Evolutionary conservation across 2,113 vertebrate species (phyloP), one percentile per base, ranked within the genome.

Genomic region (Gymnobelideus leadbeateri): DNA sequence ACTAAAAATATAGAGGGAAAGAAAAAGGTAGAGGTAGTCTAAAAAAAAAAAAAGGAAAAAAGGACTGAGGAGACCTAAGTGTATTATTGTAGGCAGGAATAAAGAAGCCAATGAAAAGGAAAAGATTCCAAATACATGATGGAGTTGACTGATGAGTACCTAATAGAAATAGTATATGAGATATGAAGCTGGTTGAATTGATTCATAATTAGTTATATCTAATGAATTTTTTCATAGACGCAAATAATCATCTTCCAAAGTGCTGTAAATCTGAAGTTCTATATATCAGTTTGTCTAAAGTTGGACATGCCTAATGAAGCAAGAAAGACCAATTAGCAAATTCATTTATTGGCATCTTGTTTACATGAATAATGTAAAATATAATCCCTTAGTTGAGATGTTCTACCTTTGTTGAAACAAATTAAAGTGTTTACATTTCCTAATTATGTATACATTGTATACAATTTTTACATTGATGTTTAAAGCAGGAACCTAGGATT

Each of bases 311-410:
- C 91, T 61, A 91, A 51, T 93, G 28, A 94, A 94, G 31, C 4
- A 89, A 68, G 68, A 91, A 94, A 52, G 89, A 89, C 11, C 57
- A 50, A 54, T 92, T 91, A 94, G 19, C 26, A 91, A 92, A 54
- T 37, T 93, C 52, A 53, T 94, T 68, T 46, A 91, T 28, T 0
- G 25, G 77, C 26, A 49, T 91, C n/a, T 90, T 89, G 28, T 52
- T 55, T 84, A 26, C 55, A 51, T 3, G 11, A 37, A 90, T 1
- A 50, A 92, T 25, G 68, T 8, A 46, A 94, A 89, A 14, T 89
- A 91, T 25, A 91, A n/a, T 92, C 51, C 31, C n/a, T 91, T 93
- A 89, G 37, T 89, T 57, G 46, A 68, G 49, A 77, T 91, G 77
- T 14, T 54, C 21, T 21, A 54, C 51, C 25, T 55, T 95, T 90